Percentiles rank a stretch among this genome's conserved stretches.
phyloP scores from a whole-genome alignment of 2,888 invertebrate species.

The Standfussiana lucernea region DNA sequence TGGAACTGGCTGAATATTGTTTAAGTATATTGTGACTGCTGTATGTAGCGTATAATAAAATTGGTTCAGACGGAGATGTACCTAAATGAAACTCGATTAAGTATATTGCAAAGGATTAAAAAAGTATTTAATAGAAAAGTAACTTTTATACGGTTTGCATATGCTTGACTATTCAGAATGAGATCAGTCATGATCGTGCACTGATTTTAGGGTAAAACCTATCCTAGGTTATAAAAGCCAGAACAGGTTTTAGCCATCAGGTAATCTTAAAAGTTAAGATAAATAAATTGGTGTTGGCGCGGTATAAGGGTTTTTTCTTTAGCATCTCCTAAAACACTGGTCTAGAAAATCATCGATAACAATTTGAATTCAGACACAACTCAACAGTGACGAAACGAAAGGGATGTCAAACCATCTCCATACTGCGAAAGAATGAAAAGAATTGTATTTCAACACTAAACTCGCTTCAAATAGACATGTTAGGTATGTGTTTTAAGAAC shows the following conservation, averaged over 20 bases:
- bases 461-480: background rate
- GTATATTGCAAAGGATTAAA: background rate
- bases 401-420: background rate
- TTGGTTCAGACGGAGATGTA: background rate
- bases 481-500: background rate
- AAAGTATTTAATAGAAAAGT: too few species aligned
- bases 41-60: background rate
- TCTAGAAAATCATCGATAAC: background rate
- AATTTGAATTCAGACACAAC: background rate
- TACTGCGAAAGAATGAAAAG: background rate
- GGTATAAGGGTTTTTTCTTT: background rate
- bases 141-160: background rate
- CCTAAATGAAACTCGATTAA: background rate
- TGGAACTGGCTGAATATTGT: background rate
- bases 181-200: background rate
- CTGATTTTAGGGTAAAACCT: background rate
- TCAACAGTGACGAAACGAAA: background rate
- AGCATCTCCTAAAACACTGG: background rate
- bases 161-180: background rate
- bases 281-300: background rate
- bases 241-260: background rate
- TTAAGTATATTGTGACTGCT: constrained; percentile 3
- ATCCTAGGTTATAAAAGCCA: background rate
- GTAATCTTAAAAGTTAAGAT: background rate
- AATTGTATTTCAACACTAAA: background rate